Conservation (phyloP, 1,140 invertebrate species). For the Meloidogyne chitwoodi region DNA sequence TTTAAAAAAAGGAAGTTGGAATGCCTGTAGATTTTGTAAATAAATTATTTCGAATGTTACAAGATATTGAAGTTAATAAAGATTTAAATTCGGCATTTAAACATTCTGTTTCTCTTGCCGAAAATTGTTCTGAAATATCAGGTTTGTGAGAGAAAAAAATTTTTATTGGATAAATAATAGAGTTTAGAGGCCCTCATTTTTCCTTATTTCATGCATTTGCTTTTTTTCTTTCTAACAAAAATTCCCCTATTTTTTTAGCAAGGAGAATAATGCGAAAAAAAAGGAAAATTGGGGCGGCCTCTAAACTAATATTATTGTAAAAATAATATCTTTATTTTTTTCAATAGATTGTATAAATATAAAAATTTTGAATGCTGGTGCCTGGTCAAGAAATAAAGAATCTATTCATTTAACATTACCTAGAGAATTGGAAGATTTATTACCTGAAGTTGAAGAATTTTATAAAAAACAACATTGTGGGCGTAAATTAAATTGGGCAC, state of each 20-base stretch:
- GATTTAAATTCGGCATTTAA: slow-evolving; percentile 62
- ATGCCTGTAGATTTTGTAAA: slow-evolving; percentile 99
- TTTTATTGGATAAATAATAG: too few species aligned
- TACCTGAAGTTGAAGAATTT: slow-evolving; percentile 83
- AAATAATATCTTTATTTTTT: neutral
- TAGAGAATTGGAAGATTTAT: slow-evolving; percentile 89
- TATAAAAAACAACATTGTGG: slow-evolving; percentile 81
- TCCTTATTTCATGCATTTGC: too few species aligned
- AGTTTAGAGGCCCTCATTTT: too few species aligned
- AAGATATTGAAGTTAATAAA: slow-evolving; percentile 95
- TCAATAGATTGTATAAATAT: slow-evolving; percentile 65
- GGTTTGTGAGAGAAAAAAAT: slow-evolving; percentile 9
- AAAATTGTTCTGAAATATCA: slow-evolving; percentile 33
- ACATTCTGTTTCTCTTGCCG: slow-evolving; percentile 56
- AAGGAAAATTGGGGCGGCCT: too few species aligned
- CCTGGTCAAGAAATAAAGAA: slow-evolving; percentile 85
- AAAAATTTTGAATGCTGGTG: slow-evolving; percentile 93
- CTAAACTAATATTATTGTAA: too few species aligned
- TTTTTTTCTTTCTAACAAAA: neutral
- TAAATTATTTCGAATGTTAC: slow-evolving; percentile 82
- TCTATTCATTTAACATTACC: slow-evolving; percentile 89
- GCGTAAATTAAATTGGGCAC: slow-evolving; percentile 97
- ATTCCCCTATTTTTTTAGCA: neutral
- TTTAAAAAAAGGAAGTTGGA: slow-evolving; percentile 70
- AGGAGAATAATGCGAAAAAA: too few species aligned